Evolutionary conservation across 2,113 vertebrate genomes (phyloP), one percentile per base, ranked within the genome.

Genomic region (Labeo rohita): DNA sequence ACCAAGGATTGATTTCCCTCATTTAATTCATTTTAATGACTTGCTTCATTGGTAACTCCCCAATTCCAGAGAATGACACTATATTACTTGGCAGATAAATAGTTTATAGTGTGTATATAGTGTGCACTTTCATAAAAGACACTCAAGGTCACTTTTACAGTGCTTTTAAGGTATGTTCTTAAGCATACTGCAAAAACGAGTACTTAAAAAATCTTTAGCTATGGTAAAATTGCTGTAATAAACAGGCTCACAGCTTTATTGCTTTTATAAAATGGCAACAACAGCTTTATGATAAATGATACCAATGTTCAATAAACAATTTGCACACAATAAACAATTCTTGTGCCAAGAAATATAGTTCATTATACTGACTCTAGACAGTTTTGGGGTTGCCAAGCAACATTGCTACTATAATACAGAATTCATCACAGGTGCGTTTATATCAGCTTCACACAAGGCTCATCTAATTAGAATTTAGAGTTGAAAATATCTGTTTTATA

Each of bases 371-470:
- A 36, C 75, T 52, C 50, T 18, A 80, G 77, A 21, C 56, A 2
- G 56, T 80, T 45, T 45, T 43, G 56, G 21, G 34, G 77, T 80
- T 80, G 77, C 77, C 21, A 45, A 63, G 77, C 77, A 80, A 80
- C 54, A 59, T 2, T 11, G 54, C 18, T 61, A n/a, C 7, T 52
- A 54, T 39, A 12, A 80, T 13, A 43, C 77, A 45, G 16, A 80
- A 63, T 63, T 80, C 36, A 80, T 39, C 36, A 80, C 36, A 63
- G 18, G 18, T 45, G 52, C 39, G 52, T 61, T n/a, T 78, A 9
- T 39, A 78, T 56, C 15, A 1, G 52, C 50, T 36, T 56, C 43
- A 21, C 43, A 73, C 70, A 45, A 73, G 39, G 9, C 39, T 73
- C 4, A 43, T 43, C 11, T 28, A 50, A 56, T 52, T 56, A 34